phyloP scores from a whole-genome alignment of 2,797 vertebrate species.

The Muraenolepis orangiensis region DNA sequence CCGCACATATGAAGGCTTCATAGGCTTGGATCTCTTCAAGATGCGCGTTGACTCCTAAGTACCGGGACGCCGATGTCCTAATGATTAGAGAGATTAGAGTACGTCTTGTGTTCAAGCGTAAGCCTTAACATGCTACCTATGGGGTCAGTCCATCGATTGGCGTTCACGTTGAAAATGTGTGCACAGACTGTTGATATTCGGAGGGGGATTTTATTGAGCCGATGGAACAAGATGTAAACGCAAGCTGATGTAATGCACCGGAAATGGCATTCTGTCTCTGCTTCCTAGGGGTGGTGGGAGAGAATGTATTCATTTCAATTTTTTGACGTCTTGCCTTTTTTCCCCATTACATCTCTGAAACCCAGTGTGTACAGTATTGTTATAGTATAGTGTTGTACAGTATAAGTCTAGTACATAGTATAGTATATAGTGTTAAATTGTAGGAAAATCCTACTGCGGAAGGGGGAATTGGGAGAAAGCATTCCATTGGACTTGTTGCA shows the following conservation, averaged over 20 bases:
- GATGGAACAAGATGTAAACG: neutral
- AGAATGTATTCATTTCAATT: too few species aligned
- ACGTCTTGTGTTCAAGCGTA: neutral
- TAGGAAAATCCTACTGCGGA: too few species aligned
- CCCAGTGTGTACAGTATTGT: too few species aligned
- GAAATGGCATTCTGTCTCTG: neutral
- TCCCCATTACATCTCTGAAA: too few species aligned
- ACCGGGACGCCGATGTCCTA: neutral
- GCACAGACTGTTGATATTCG: neutral
- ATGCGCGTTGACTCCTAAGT: neutral
- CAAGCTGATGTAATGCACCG: neutral
- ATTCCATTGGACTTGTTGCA: too few species aligned
- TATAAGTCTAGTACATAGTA: too few species aligned
- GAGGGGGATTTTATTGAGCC: neutral
- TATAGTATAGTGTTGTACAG: too few species aligned
- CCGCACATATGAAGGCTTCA: conserved; percentile 39
- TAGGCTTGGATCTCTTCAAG: conserved; percentile 38
- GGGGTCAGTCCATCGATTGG: neutral
- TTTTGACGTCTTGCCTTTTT: too few species aligned
- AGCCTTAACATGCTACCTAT: neutral
- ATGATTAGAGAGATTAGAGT: neutral
- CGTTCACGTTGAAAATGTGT: too few species aligned
- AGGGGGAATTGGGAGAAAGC: too few species aligned
- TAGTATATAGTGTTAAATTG: too few species aligned
- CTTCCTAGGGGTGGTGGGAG: too few species aligned